Evolutionary conservation across 2,797 vertebrate genomes (phyloP).

Genomic region (Cyclura pinguis): DNA sequence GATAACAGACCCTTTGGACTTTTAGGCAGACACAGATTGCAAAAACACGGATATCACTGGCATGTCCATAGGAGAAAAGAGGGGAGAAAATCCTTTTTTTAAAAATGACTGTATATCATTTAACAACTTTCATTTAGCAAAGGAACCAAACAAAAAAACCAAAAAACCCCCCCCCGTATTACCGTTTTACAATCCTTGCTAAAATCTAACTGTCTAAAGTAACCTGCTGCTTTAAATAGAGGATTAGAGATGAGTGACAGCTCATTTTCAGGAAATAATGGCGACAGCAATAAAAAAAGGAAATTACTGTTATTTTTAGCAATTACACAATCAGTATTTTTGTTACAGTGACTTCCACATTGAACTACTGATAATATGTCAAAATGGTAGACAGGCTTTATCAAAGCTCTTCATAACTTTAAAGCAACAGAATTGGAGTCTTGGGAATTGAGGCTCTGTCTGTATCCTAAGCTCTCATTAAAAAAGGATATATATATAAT

Average conservation of each 20-base stretch:
- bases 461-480: neutral
- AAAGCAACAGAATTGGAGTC: neutral
- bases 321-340: constrained; percentile 46
- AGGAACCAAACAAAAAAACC: neutral
- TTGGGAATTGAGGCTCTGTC: neutral
- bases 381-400: constrained; percentile 23
- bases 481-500: neutral
- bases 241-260: constrained; percentile 36
- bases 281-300: constrained; percentile 29
- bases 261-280: constrained; percentile 43
- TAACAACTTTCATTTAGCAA: constrained; percentile 45
- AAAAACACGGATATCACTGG: constrained; percentile 29
- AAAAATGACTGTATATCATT: constrained; percentile 5
- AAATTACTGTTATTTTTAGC: constrained; percentile 47
- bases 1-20: neutral
- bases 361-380: constrained; percentile 45
- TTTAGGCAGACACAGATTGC: too few species aligned
- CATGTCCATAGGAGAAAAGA: constrained; percentile 18
- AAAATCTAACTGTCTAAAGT: constrained; percentile 49
- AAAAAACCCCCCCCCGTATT: neutral
- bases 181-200: constrained; percentile 41
- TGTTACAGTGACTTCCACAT: constrained; percentile 48
- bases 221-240: constrained; percentile 45
- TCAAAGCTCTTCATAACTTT: constrained; percentile 21
- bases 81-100: constrained; percentile 11